These are phyloP conservation scores for Tenthredo distinguenda DNA, from an alignment of 2,888 invertebrate species.

Conservation along the genomic window DNA sequence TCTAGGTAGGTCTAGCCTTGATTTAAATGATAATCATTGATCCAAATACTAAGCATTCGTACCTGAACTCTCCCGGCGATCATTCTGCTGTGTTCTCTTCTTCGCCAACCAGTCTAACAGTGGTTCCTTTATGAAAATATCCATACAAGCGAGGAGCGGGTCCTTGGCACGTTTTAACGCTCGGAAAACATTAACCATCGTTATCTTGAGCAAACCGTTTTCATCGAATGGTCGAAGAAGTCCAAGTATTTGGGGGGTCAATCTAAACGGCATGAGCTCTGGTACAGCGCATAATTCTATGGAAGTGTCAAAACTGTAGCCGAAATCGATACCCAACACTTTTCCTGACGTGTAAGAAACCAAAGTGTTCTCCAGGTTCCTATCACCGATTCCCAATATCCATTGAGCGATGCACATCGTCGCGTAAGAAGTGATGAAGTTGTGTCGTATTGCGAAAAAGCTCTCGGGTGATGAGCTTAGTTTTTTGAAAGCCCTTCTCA, in stretches of 20 bases:
- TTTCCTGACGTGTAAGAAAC: constrained; percentile 81
- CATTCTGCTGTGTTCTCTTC: constrained; percentile 60
- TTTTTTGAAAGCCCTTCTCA: constrained; percentile 79
- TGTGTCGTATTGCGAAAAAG: constrained; percentile 82
- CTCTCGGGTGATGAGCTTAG: constrained; percentile 82
- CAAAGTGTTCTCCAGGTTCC: constrained; percentile 85
- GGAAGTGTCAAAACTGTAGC: constrained; percentile 86
- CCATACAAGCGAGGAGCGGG: constrained; percentile 83
- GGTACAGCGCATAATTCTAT: constrained; percentile 81
- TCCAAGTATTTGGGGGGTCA: constrained; percentile 85
- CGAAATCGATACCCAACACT: constrained; percentile 87
- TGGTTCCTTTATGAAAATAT: constrained; percentile 87
- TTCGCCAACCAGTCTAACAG: constrained; percentile 84
- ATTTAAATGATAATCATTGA: neutral
- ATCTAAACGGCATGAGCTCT: constrained; percentile 87
- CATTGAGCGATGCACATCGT: constrained; percentile 85
- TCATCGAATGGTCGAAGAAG: constrained; percentile 83
- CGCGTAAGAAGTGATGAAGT: constrained; percentile 83
- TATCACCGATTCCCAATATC: constrained; percentile 88
- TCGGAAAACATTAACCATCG: constrained; percentile 83
- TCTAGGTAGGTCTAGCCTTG: neutral
- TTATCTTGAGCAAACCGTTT: constrained; percentile 81
- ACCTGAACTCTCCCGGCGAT: constrained; percentile 57
- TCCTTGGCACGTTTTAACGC: constrained; percentile 80
- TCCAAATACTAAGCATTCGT: constrained; percentile 30